phyloP scores from a whole-genome alignment of 2,888 invertebrate genomes.

The Fragum fragum region DNA sequence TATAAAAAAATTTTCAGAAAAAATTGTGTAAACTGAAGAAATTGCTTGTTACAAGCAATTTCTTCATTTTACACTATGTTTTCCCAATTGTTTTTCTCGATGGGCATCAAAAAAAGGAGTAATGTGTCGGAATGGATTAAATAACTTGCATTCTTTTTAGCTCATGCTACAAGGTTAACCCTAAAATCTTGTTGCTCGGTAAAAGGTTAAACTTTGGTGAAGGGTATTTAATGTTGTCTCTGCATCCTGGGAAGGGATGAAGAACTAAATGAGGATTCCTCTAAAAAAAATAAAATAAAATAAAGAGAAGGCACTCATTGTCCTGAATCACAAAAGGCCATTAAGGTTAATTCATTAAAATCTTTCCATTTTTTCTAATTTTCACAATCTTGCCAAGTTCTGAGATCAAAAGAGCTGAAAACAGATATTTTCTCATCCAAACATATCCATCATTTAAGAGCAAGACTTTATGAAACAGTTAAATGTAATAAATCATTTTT shows the following conservation, averaged over 20 bases:
- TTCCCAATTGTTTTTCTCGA: too few species aligned
- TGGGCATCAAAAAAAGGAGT: too few species aligned
- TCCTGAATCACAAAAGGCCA: slow-evolving; percentile 5
- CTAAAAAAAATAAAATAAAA: background rate
- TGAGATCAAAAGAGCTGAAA: slow-evolving; percentile 19
- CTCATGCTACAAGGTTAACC: too few species aligned
- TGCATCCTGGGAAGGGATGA: background rate
- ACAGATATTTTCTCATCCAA: slow-evolving; percentile 8
- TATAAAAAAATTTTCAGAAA: too few species aligned
- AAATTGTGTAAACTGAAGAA: too few species aligned
- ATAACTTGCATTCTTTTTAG: too few species aligned
- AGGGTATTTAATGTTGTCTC: background rate
- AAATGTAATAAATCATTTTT: slow-evolving; percentile 32
- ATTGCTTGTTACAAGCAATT: too few species aligned
- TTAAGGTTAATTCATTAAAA: slow-evolving; percentile 32
- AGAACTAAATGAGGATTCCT: slow-evolving; percentile 5
- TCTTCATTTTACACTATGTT: too few species aligned
- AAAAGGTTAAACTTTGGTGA: background rate
- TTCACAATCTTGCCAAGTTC: slow-evolving; percentile 16
- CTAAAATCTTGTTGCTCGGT: too few species aligned
- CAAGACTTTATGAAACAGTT: slow-evolving; percentile 30
- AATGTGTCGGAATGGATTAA: too few species aligned
- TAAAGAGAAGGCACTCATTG: slow-evolving; percentile 18
- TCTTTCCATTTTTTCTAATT: slow-evolving; percentile 23
- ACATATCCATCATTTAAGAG: slow-evolving; percentile 25